Evolutionary conservation across 2,888 invertebrate genomes (phyloP), one percentile per base, ranked within the genome.

Genomic region (Julus scandinavius): DNA sequence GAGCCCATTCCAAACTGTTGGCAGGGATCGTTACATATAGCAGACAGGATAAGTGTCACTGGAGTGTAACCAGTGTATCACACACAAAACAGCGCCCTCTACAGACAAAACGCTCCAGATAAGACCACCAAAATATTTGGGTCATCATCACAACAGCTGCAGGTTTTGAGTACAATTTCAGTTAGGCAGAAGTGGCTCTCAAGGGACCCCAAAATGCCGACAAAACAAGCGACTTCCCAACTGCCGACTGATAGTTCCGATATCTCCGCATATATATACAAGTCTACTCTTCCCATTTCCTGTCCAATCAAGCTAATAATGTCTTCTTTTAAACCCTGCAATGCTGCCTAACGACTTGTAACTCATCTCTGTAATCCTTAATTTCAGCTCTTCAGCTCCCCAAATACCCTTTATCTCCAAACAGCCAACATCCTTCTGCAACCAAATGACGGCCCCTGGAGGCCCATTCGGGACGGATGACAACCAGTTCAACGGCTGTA

Each of bases 361-460:
- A 86, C 86, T 86, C 86, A 86, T 86, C 86, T 86, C 86, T 86
- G 50, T 86, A 86, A 86, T 86, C 86, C 86, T 86, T 86, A 86
- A 86, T 86, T 86, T 86, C 86, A 86, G 49, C 86, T 86, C 86
- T 86, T 86, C 86, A 50, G 45, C 50, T 86, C 86, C 86, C 63
- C 63, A 63, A 63, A 63, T 63, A 63, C 63, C 63, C 63, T 63
- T 63, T 63, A 63, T 63, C 63, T 63, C 63, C 63, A 63, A 63
- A 63, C 63, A 63, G 63, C 63, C 63, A n/a, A 63, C 63, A 63
- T 63, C 63, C 63, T 63, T 63, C 63, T 63, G 20, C 63, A 63
- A 63, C n/a, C 63, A 63, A 63, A 63, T 63, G 63, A 20, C 63
- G 63, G 63, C 20, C 63, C 63, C 63, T 63, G 63, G 63, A 63